Evolutionary conservation across 2,797 vertebrate genomes (phyloP), one percentile per base, ranked within the genome.

Genomic region (Phyllotis vaccarum): DNA sequence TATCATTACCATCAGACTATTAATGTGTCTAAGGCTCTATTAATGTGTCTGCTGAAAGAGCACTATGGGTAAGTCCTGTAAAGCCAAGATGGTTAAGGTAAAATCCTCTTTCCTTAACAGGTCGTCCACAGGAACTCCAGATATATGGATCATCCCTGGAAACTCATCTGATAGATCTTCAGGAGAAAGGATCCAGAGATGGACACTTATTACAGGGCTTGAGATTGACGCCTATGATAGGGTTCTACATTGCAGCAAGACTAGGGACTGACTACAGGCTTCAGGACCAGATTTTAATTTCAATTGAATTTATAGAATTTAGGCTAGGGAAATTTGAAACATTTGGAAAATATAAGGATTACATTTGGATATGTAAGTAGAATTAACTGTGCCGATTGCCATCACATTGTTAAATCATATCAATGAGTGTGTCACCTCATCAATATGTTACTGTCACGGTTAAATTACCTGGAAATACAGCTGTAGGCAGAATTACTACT

Each of bases 271-370:
- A 54, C 13, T 54, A 4, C 11, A 56, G 52, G 49, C 19, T 56
- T 19, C 34, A 37, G 52, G 21, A n/a, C 78, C 21, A 83, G 17
- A 40, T 91, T 89, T 72, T 88, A 70, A 92, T 60, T 75, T 81
- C 52, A 93, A 10, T 93, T 91, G 37, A 72, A 89, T 14, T 27
- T 19, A 85, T 5, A 74, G 11, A 92, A 13, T 52, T 89, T 22
- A 86, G 62, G 29, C 19, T 24, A 79, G 6, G 43, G 13, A 88
- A 64, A 58, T 13, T 37, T 49, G 34, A 52, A 78, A 78, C 27
- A 24, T 89, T 90, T 19, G 22, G 88, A 95, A 66, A 14, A 14
- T 72, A 5, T 79, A 91, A 64, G 91, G 87, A 60, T 31, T 95
- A 49, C 62, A 88, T 81, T 92, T 87, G 46, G 54, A 46, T 37